Percentiles rank a stretch among this genome's conserved stretches.
These are phyloP conservation scores for Lagria hirta DNA, from an alignment of 2,888 invertebrate genomes.

Conservation along the genomic window DNA sequence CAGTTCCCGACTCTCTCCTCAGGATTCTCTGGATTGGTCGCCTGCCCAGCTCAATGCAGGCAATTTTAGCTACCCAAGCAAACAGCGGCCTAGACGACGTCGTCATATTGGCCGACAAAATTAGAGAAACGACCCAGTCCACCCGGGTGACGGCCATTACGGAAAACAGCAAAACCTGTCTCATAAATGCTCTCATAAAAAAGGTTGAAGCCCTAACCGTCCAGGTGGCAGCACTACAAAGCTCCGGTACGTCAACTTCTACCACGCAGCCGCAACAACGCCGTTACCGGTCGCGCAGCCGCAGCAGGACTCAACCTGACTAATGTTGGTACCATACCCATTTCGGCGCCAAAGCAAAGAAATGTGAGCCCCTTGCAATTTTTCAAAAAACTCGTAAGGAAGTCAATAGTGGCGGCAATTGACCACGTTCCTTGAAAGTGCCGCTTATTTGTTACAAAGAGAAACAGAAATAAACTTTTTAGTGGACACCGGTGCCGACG, in stretches of 20 bases:
- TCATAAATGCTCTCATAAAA: not conserved
- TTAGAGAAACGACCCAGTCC: constrained; percentile 3
- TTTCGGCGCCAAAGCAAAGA: constrained; percentile 2
- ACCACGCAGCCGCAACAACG: too few species aligned
- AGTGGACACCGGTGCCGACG: constrained; percentile 1
- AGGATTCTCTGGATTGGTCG: constrained; percentile 28
- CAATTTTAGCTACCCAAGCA: constrained; percentile 26
- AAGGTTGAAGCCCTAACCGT: not conserved
- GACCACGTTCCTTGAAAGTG: not conserved
- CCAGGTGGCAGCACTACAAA: constrained; percentile 1
- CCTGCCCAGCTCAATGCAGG: constrained; percentile 21
- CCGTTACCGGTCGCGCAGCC: too few species aligned
- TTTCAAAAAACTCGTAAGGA: not conserved
- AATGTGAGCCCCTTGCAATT: not conserved
- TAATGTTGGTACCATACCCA: not conserved
- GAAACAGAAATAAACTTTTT: constrained; percentile 7
- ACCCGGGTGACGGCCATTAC: not conserved
- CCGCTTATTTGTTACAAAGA: constrained; percentile 2
- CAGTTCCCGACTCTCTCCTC: constrained; percentile 28
- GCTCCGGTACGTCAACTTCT: not conserved
- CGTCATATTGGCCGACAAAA: constrained; percentile 26
- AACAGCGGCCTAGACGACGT: constrained; percentile 15
- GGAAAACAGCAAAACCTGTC: too few species aligned
- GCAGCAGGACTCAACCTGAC: too few species aligned
- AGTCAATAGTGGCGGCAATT: constrained; percentile 1